Percentiles rank a stretch among this genome's conserved stretches.
Conservation (phyloP, 2,113 vertebrate genomes). For the Morone chrysops region DNA sequence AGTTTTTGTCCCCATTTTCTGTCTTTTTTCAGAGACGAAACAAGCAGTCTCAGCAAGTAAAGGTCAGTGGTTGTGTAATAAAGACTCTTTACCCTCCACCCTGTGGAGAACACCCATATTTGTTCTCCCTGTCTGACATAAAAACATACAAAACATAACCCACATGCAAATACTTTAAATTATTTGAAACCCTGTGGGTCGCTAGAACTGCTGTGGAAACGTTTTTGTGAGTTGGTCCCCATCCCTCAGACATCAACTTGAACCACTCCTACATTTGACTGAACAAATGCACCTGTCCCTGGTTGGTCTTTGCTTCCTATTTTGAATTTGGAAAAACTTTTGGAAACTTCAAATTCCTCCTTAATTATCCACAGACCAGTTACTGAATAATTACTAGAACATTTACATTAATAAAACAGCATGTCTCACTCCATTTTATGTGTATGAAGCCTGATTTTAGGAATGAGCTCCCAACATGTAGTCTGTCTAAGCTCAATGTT, state of each 20-base stretch:
- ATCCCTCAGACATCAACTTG: neutral
- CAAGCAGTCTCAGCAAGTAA: no score
- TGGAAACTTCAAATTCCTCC: neutral
- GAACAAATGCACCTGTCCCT: neutral
- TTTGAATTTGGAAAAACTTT: neutral
- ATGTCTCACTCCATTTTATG: neutral
- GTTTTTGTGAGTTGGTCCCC: no score
- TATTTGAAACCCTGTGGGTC: neutral
- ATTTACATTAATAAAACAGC: neutral
- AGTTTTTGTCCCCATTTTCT: neutral
- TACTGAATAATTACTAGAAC: neutral
- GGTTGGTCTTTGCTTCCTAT: neutral
- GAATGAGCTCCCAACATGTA: neutral
- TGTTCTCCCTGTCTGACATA: neutral
- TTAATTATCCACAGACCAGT: neutral
- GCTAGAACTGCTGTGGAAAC: no score
- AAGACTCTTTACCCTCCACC: no score
- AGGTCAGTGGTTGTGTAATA: conserved; percentile 2
- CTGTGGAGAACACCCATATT: no score
- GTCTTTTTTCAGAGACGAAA: neutral
- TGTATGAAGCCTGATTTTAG: neutral
- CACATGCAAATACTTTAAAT: neutral
- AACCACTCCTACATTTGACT: neutral
- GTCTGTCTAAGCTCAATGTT: neutral
- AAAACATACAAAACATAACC: neutral